phyloP scores from a whole-genome alignment of 2,113 vertebrate genomes.

The Camelus dromedarius region DNA sequence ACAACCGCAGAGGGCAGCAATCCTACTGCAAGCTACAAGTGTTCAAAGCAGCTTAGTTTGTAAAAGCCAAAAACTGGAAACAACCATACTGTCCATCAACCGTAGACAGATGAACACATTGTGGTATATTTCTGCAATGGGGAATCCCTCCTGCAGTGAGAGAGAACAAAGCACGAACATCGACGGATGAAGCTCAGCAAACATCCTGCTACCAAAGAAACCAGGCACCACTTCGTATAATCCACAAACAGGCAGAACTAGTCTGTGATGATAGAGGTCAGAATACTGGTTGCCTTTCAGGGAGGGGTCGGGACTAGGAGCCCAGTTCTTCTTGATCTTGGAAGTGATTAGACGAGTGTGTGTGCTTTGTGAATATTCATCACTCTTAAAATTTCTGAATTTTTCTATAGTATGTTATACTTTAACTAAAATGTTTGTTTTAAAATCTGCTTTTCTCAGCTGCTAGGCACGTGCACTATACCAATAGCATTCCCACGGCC shows the following conservation, averaged over 20 bases:
- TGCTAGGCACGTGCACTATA: not conserved
- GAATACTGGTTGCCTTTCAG: not conserved
- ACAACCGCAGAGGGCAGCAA: too few species aligned
- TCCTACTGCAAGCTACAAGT: not conserved
- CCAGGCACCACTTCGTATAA: not conserved
- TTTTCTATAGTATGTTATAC: not conserved
- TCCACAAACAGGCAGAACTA: not conserved
- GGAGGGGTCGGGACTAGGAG: too few species aligned
- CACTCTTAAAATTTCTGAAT: not conserved
- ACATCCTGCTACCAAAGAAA: not conserved
- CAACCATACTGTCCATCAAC: not conserved
- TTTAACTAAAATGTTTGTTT: not conserved
- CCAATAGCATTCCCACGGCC: not conserved
- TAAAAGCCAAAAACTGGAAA: not conserved
- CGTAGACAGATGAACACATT: not conserved
- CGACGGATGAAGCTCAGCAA: not conserved
- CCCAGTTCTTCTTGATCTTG: not conserved
- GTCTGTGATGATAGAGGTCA: not conserved
- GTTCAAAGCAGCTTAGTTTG: not conserved
- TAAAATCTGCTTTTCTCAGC: not conserved
- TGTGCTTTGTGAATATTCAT: slow-evolving; percentile 12
- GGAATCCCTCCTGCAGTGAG: not conserved
- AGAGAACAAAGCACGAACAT: not conserved
- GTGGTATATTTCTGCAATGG: not conserved
- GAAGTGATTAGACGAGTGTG: not conserved